A percentile compares a stretch with the other conserved stretches of the same genome.
These are phyloP conservation scores for Eptesicus fuscus DNA, from an alignment of 2,113 vertebrate genomes.

Conservation along the genomic window DNA sequence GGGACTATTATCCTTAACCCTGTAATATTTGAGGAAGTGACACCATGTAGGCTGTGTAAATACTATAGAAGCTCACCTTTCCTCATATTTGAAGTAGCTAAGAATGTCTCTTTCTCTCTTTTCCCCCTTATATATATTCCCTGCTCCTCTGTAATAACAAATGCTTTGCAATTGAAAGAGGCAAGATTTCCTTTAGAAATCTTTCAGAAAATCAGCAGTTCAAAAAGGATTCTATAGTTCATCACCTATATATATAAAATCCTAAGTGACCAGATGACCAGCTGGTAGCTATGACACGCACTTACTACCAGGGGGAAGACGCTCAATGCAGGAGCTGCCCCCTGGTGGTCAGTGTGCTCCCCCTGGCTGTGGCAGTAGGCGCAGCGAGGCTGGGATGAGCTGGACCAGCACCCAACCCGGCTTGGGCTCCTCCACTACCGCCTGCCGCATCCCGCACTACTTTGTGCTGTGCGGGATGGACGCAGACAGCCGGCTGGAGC, in stretches of 20 bases:
- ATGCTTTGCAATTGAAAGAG: neutral
- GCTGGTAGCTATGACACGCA: no score
- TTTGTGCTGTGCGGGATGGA: no score
- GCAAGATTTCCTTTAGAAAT: slow-evolving; percentile 7
- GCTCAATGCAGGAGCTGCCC: no score
- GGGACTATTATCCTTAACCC: neutral
- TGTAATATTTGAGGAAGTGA: neutral
- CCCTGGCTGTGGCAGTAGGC: no score
- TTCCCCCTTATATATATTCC: neutral
- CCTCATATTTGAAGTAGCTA: neutral
- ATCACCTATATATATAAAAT: neutral
- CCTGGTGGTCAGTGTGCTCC: no score
- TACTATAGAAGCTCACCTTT: neutral
- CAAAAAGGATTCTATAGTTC: slow-evolving; percentile 19
- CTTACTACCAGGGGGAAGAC: no score
- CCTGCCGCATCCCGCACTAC: no score
- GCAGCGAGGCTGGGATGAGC: no score
- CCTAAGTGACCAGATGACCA: no score
- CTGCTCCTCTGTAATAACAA: neutral
- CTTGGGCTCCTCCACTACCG: no score
- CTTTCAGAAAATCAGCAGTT: neutral
- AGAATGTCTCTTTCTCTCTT: neutral
- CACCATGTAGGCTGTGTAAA: neutral
- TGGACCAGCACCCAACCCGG: no score
- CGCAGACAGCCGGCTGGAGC: no score